Base-by-base conservation (phyloP, 2,888 invertebrate genomes). In the Timema podura region DNA sequence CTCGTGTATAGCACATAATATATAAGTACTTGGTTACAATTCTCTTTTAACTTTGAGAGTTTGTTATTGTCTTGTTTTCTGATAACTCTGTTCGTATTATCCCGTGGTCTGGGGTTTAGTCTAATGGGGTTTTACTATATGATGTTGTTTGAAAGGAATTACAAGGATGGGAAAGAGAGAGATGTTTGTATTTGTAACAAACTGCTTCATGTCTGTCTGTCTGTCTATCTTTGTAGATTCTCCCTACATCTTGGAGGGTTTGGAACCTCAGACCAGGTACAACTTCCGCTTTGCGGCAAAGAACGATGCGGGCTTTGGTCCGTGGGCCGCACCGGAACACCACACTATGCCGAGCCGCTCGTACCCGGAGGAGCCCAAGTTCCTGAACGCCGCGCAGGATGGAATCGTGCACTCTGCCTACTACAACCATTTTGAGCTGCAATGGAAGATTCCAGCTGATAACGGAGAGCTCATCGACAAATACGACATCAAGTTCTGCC, bases 401-500 rank as follows among this genome's bases (percentile, higher is more conserved):
- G 79, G 80, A 46, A 83, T 86, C 15, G 83, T 86, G 0, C 80
- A 82, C 5, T 90, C 89, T 57, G 85, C 85, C 59, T 93, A 88
- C 80, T 89, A 89, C 46, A 90, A 92, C 81, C 89, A 89, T 79
- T 94, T 89, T 79, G 92, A 93, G 78, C 81, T 95, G 30, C 86
- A 89, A 78, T 96, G 95, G 95, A 88, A 88, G 77, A 88, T 91
- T 67, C 95, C 95, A 0, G 89, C 90, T 67, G 92, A 95, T 79
- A 96, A 96, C 81, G 96, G 96, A 9, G 93, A 93, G 81, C 91
- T 90, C 46, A 95, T 96, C 78, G 91, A 92, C 79, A 85, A 85
- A 80, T 96, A 95, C 81, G 86, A 89, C 80, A 86, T 96, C 74
- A 88, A 85, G 79, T 92, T 89, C 81, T 94, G 93, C 80, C 88